Conservation (phyloP, 37 sponge, comb jelly and placozoan genomes). For the Amphimedon queenslandica region DNA sequence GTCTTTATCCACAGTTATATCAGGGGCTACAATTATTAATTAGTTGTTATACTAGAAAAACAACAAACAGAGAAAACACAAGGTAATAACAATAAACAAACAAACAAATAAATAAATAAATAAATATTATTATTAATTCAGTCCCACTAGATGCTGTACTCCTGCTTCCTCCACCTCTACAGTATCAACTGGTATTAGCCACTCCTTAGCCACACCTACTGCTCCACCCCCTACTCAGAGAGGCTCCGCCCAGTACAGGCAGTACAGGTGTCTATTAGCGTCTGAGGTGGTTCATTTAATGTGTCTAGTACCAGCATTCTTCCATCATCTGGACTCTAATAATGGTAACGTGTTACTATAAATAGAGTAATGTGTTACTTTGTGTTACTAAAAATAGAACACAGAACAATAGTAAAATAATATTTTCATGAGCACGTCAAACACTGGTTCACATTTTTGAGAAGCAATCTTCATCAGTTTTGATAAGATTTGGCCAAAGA, state of each 20-base stretch:
- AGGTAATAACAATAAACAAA: too few relatives aligned
- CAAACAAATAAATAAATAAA: not conserved
- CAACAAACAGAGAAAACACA: not conserved
- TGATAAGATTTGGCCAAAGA: too few relatives aligned
- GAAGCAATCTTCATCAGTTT: too few relatives aligned
- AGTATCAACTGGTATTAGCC: not conserved
- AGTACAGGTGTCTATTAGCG: constrained; percentile 33
- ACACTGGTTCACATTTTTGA: too few relatives aligned
- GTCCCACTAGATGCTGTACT: not conserved
- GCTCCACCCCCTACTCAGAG: not conserved
- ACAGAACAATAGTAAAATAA: not conserved
- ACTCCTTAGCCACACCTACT: not conserved
- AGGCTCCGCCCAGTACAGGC: not conserved
- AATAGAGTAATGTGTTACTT: too few relatives aligned
- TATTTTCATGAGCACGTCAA: not conserved
- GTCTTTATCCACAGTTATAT: constrained; percentile 32
- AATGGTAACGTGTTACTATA: too few relatives aligned
- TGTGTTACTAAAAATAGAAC: not conserved
- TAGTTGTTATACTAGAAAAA: constrained; percentile 18
- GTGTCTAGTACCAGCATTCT: constrained; percentile 63
- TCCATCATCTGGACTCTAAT: constrained; percentile 30
- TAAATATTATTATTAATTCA: not conserved
- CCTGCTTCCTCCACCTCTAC: not conserved
- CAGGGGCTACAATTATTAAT: constrained; percentile 10
- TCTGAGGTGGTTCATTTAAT: constrained; percentile 66